These are phyloP conservation scores for Zonitis immaculata DNA, from an alignment of 2,888 invertebrate species.

Conservation along the genomic window DNA sequence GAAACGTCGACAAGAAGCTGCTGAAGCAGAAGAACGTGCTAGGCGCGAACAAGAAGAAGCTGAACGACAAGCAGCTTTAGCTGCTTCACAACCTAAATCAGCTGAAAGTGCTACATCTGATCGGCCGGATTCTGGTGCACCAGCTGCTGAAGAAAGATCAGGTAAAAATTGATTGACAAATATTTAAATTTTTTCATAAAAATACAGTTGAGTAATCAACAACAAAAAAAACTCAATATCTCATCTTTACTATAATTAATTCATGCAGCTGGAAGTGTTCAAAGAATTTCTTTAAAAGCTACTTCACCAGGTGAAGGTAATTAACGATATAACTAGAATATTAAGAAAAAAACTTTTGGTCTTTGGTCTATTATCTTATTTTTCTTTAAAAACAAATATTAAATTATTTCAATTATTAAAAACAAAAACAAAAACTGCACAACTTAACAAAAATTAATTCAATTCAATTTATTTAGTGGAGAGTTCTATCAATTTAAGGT, in stretches of 20 bases:
- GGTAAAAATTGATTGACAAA: conserved; percentile 42
- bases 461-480: neutral
- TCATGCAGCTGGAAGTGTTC: conserved; percentile 44
- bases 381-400: conserved; percentile 26
- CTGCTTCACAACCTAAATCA: conserved; percentile 51
- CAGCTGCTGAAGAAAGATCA: conserved; percentile 55
- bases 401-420: neutral
- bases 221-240: neutral
- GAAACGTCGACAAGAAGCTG: conserved; percentile 73
- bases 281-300: conserved; percentile 45
- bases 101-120: conserved; percentile 47
- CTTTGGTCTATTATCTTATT: neutral
- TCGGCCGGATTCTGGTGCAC: conserved; percentile 45
- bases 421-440: conserved; percentile 19
- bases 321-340: conserved; percentile 10
- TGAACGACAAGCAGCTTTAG: conserved; percentile 63
- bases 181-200: neutral
- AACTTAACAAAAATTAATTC: conserved; percentile 7
- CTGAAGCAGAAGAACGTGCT: conserved; percentile 59
- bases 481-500: conserved; percentile 11
- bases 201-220: neutral
- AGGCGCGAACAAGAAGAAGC: conserved; percentile 74
- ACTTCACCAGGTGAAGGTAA: conserved; percentile 49
- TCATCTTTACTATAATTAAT: conserved; percentile 21
- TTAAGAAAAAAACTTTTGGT: neutral